phyloP scores from a whole-genome alignment of 2,113 vertebrate genomes.

The Pachypanchax playfairii region DNA sequence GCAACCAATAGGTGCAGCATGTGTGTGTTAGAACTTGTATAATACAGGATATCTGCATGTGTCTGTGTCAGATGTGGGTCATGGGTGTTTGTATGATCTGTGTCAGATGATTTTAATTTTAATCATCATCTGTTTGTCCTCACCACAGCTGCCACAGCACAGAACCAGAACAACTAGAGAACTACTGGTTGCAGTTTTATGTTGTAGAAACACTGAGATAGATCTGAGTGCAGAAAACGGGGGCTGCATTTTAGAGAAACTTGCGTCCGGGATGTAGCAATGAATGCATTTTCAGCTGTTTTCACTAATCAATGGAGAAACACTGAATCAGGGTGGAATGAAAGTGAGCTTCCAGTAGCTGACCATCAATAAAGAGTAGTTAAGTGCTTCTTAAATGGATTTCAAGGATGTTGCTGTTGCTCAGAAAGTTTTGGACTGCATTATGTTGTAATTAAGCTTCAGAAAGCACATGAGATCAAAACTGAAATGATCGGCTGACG shows the following conservation, averaged over 20 bases:
- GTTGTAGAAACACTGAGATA: background rate
- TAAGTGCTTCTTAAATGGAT: constrained; percentile 31
- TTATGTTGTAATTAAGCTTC: constrained; percentile 12
- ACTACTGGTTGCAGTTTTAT: background rate
- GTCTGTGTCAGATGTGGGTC: constrained; percentile 56
- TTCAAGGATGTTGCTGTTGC: constrained; percentile 27
- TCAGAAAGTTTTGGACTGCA: constrained; percentile 10
- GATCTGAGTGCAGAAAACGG: constrained; percentile 2
- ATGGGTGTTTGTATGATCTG: constrained; percentile 42
- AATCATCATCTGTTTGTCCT: constrained; percentile 69
- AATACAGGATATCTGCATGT: constrained; percentile 12
- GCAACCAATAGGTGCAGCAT: constrained; percentile 30
- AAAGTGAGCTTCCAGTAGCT: constrained; percentile 9
- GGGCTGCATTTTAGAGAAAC: background rate
- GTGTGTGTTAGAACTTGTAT: constrained; percentile 30
- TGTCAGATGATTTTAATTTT: constrained; percentile 60
- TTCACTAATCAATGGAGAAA: constrained; percentile 17
- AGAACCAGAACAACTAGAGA: constrained; percentile 33
- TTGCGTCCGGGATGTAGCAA: constrained; percentile 5
- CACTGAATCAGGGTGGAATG: background rate
- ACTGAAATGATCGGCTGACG: background rate
- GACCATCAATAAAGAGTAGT: constrained; percentile 20
- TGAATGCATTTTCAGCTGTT: constrained; percentile 17
- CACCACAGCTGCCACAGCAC: constrained; percentile 57
- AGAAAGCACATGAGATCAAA: constrained; percentile 14